Evolutionary conservation across 2,113 vertebrate species (phyloP), one percentile per base, ranked within the genome.

Genomic region (Phylloscopus trochiloides): DNA sequence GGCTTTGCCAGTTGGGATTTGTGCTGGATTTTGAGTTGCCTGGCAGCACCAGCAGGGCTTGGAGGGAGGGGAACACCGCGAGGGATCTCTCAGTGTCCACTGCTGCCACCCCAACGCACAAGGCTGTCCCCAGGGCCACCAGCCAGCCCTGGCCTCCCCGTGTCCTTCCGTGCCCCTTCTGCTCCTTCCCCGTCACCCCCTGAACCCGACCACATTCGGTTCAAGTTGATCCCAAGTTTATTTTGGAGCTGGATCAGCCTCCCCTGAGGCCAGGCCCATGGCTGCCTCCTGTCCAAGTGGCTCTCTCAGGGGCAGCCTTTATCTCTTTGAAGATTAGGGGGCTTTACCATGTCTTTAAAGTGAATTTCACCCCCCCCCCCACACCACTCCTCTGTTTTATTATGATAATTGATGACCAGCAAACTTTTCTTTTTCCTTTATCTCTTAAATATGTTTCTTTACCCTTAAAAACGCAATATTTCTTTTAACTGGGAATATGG

Each of bases 361-460:
- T 97, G 96, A 97, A 97, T 97, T 97, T 97, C 90, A 75, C 43
- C 12, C 26, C 8, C 24, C 12, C 7, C 29, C 34, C 62, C 70
- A 34, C 34, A 24, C 38, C 38, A 43, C 26, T 14, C 54, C 76
- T 74, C 91, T 70, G 87, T 55, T 86, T 92, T 86, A 97, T 98
- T 98, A 97, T 96, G 95, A 98, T 98, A 98, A 98, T 98, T 98
- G 98, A 98, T 98, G 98, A 97, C 96, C 96, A 96, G 96, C 96
- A 98, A 98, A 97, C 97, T 96, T 97, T 96, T 97, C 94, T 97
- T 95, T 94, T 94, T 86, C 95, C 98, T 98, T 98, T 98, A 98
- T 98, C 98, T 98, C 96, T 98, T 97, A 98, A 98, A 98, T 98
- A 98, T 98, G 98, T 97, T 98, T 98, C 98, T 98, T 98, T 97